These are phyloP conservation scores for Nyctibius grandis DNA, from an alignment of 2,797 vertebrate species.

Conservation along the genomic window DNA sequence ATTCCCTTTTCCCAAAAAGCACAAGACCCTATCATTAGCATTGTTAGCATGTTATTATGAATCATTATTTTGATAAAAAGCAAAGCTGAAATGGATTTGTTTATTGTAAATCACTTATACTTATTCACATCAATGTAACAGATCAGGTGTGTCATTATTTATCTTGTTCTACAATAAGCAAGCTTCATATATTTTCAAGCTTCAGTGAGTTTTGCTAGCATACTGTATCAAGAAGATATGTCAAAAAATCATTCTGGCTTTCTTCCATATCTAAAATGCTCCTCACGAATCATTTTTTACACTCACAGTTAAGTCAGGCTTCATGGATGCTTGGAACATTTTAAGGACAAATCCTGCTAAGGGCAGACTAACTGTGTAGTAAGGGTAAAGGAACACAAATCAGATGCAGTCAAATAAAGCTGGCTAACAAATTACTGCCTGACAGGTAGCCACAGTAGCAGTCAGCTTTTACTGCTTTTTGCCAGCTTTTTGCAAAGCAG, in stretches of 20 bases:
- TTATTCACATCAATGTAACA: neutral
- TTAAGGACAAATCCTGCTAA: neutral
- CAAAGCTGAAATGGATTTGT: neutral
- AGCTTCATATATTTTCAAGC: slow-evolving; percentile 11
- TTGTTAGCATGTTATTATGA: neutral
- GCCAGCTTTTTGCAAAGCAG: neutral
- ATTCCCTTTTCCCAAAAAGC: neutral
- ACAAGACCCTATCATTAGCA: neutral
- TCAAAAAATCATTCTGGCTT: neutral
- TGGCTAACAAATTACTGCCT: neutral
- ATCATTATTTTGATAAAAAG: neutral
- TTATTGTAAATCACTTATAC: neutral
- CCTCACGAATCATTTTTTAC: neutral
- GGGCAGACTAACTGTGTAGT: neutral
- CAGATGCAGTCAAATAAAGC: neutral
- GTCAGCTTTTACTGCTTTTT: neutral
- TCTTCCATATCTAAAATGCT: neutral
- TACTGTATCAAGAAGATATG: neutral
- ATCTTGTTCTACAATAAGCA: neutral
- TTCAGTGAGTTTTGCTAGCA: neutral
- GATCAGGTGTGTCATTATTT: neutral
- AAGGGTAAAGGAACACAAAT: neutral
- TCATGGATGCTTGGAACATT: neutral
- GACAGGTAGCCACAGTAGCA: neutral
- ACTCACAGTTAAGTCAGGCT: neutral